Conservation (phyloP, 2,797 vertebrate species). For the Philypnodon macrostomus region DNA sequence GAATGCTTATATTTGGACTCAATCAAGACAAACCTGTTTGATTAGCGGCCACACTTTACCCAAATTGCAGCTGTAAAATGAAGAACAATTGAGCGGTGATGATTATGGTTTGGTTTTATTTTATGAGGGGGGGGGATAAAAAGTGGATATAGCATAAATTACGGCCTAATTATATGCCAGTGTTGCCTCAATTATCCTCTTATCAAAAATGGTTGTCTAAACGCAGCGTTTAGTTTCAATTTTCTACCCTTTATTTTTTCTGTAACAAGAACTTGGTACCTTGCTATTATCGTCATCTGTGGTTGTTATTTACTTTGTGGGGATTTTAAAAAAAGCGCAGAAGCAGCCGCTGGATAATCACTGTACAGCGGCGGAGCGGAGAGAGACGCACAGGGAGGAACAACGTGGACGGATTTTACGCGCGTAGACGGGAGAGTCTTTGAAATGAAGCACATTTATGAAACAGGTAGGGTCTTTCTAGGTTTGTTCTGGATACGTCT, state of each 20-base stretch:
- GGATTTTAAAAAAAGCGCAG: conserved; percentile 89
- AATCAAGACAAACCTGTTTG: conserved; percentile 96
- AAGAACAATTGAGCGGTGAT: conserved; percentile 99
- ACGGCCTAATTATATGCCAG: conserved; percentile 99
- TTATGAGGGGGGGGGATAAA: conserved; percentile 99
- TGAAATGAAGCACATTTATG: not conserved
- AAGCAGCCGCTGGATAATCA: conserved; percentile 87
- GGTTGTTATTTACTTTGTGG: conserved; percentile 99
- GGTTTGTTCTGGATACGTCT: conserved; percentile 11
- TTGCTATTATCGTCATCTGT: conserved; percentile 97
- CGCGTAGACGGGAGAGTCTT: conserved; percentile 32
- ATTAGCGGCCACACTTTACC: conserved; percentile 97
- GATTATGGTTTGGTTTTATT: conserved; percentile 99
- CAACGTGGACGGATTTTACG: conserved; percentile 24
- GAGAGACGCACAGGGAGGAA: conserved; percentile 70
- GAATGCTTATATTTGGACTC: conserved; percentile 79
- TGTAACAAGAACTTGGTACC: conserved; percentile 99
- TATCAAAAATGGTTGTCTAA: conserved; percentile 99
- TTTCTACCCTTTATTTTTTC: conserved; percentile 84
- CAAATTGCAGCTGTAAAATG: conserved; percentile 98
- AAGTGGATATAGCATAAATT: conserved; percentile 99
- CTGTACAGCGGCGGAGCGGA: conserved; percentile 88
- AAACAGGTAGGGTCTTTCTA: conserved; percentile 51
- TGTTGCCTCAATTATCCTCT: conserved; percentile 99
- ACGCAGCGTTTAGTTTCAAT: conserved; percentile 99